phyloP scores from a whole-genome alignment of 2,113 vertebrate genomes.

The Melanostigma gelatinosum region DNA sequence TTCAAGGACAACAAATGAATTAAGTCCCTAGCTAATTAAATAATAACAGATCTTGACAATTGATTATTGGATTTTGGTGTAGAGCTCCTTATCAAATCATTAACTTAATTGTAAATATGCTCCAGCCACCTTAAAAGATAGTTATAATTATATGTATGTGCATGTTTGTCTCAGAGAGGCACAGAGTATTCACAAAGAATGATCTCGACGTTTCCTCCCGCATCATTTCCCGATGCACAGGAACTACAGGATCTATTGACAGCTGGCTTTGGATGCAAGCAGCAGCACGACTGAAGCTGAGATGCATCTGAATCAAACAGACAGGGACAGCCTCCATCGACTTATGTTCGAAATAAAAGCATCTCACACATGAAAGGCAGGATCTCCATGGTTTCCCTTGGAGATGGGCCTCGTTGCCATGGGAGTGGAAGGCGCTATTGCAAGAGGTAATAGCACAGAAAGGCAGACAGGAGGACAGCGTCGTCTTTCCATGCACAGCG shows the following conservation, averaged over 20 bases:
- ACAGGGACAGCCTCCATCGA: slow-evolving; percentile 63
- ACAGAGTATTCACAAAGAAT: background rate
- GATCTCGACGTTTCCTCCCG: slow-evolving; percentile 1
- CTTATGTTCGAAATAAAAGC: slow-evolving; percentile 80
- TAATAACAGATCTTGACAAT: background rate
- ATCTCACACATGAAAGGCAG: slow-evolving; percentile 81
- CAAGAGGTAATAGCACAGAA: slow-evolving; percentile 47
- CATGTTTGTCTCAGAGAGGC: slow-evolving; percentile 2
- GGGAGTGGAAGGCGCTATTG: slow-evolving; percentile 70
- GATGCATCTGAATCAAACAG: slow-evolving; percentile 67
- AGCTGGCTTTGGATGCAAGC: slow-evolving; percentile 41
- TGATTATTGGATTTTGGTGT: background rate
- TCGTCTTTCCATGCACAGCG: slow-evolving; percentile 49
- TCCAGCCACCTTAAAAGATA: background rate
- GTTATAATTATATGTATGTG: background rate
- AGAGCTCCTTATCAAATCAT: background rate
- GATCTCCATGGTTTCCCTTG: slow-evolving; percentile 80
- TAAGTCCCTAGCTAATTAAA: background rate
- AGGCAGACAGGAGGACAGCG: slow-evolving; percentile 43
- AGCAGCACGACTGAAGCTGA: slow-evolving; percentile 47
- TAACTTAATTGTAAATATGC: background rate
- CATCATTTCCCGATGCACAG: slow-evolving; percentile 36
- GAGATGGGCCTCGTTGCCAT: slow-evolving; percentile 80
- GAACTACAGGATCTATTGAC: slow-evolving; percentile 43
- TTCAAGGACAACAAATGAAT: background rate